Percentiles rank a stretch among this genome's conserved stretches.
phyloP scores from a whole-genome alignment of 1,140 invertebrate species.

The Pseudomyrmex dendroicus region DNA sequence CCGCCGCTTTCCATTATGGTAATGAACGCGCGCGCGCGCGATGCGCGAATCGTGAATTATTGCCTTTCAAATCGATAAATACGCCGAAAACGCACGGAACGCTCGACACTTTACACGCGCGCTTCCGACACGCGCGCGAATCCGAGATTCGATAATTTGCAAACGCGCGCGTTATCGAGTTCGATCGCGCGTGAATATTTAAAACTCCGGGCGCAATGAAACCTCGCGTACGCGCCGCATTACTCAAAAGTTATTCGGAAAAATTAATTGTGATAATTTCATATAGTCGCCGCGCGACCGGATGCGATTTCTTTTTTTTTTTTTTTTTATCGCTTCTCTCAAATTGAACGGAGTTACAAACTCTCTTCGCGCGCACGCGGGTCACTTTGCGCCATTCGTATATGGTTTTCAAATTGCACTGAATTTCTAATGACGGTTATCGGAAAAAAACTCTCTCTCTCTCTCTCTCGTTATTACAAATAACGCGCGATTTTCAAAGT shows the following conservation, averaged over 20 bases:
- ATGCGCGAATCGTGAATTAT: constrained; percentile 40
- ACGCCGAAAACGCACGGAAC: constrained; percentile 3
- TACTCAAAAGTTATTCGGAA: constrained; percentile 26
- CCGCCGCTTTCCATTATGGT: constrained; percentile 35
- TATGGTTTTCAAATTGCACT: not conserved
- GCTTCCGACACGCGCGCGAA: constrained; percentile 20
- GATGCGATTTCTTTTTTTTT: not conserved
- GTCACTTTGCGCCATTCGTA: too few species aligned
- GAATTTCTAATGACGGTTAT: not conserved
- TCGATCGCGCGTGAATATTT: constrained; percentile 51
- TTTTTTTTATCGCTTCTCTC: constrained; percentile 4
- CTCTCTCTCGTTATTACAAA: not conserved
- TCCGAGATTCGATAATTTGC: constrained; percentile 59
- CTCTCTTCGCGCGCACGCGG: too few species aligned
- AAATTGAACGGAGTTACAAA: not conserved
- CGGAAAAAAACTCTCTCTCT: not conserved
- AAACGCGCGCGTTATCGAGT: constrained; percentile 37
- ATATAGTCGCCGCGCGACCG: not conserved
- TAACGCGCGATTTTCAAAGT: constrained; percentile 22
- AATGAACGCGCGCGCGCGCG: constrained; percentile 39
- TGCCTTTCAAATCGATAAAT: constrained; percentile 44
- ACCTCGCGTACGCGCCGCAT: not conserved
- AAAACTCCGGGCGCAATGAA: not conserved
- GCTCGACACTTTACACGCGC: constrained; percentile 37
- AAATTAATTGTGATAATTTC: constrained; percentile 19